These are phyloP conservation scores for Petrocephalus microphthalmus DNA, from an alignment of 2,113 vertebrate genomes.

Conservation along the genomic window DNA sequence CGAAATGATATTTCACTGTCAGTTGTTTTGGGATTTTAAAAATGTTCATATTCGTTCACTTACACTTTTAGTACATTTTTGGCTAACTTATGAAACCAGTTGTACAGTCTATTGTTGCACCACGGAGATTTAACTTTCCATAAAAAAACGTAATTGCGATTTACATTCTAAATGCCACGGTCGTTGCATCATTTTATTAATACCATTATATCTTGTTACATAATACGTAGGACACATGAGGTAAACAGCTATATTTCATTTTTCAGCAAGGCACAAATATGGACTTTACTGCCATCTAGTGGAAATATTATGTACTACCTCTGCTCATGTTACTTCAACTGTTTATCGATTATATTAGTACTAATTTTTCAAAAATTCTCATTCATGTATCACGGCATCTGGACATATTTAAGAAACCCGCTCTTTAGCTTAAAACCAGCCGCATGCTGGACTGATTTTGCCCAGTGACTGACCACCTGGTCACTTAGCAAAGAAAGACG, in stretches of 20 bases:
- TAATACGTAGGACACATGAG: not conserved
- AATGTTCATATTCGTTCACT: too few species aligned
- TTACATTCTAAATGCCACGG: not conserved
- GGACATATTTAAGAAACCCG: not conserved
- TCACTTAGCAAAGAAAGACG: not conserved
- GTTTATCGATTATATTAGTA: not conserved
- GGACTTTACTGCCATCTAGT: constrained; percentile 19
- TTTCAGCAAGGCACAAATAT: not conserved
- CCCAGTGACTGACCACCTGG: not conserved
- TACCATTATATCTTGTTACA: not conserved
- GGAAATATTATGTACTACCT: not conserved
- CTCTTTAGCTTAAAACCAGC: not conserved
- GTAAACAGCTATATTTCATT: not conserved
- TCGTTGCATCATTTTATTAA: not conserved
- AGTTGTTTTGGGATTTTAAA: too few species aligned
- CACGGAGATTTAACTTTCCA: not conserved
- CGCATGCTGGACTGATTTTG: not conserved
- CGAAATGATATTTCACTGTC: too few species aligned
- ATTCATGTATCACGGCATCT: not conserved
- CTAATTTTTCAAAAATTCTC: not conserved
- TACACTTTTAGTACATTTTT: not conserved
- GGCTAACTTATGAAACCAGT: not conserved
- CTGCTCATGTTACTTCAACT: not conserved
- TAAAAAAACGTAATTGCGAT: not conserved
- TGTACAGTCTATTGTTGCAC: not conserved